Percentiles rank a stretch among this genome's conserved stretches.
Evolutionary conservation across 2,113 vertebrate species (phyloP).

Genomic region (Calidris pygmaea): DNA sequence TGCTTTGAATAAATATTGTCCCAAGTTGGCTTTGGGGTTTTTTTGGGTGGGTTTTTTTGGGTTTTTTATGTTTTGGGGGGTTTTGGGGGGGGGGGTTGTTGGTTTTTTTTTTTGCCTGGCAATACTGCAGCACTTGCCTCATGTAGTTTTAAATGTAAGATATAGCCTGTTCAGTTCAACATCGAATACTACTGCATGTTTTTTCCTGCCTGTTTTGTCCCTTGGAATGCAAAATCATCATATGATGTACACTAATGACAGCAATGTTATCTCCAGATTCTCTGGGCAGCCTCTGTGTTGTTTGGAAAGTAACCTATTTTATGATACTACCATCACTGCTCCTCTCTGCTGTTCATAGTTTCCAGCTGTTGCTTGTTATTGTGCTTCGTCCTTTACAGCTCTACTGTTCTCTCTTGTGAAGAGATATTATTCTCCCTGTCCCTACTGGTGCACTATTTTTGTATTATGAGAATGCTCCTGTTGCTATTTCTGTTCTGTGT

Average conservation of each 20-base stretch:
- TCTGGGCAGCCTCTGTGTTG: neutral
- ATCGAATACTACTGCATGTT: neutral
- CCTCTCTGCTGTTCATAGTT: neutral
- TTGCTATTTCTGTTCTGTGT: slow-evolving; percentile 38
- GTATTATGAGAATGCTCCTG: neutral
- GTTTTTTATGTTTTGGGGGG: no score
- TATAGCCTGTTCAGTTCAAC: neutral
- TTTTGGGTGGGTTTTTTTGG: no score
- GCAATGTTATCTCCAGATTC: neutral
- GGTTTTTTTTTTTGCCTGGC: neutral
- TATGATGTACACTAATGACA: neutral
- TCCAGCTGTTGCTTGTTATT: neutral
- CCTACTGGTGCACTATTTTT: slow-evolving; percentile 6
- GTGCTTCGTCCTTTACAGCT: neutral
- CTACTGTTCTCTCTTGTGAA: neutral
- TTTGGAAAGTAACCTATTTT: neutral
- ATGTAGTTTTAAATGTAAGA: neutral
- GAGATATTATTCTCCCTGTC: neutral
- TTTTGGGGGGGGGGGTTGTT: no score
- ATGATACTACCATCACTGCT: neutral
- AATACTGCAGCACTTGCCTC: neutral
- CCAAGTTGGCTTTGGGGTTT: neutral
- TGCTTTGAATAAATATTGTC: neutral
- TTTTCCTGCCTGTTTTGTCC: neutral
- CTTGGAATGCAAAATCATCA: neutral